Conservation (phyloP, 1,140 invertebrate genomes). For the Sarcophaga peregrina region DNA sequence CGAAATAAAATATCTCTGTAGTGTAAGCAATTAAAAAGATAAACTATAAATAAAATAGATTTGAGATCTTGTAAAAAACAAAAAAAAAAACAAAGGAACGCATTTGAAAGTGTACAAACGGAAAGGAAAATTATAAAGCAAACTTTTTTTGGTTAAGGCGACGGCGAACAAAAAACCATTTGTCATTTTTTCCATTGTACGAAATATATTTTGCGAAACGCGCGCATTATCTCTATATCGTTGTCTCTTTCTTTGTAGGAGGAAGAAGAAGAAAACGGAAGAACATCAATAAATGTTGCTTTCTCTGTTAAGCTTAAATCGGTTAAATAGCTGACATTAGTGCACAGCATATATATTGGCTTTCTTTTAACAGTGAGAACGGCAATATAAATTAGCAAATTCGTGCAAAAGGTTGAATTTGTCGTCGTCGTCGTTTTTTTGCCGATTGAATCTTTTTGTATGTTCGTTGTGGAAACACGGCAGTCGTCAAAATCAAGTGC, state of each 20-base stretch:
- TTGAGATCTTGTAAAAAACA: too few relatives aligned
- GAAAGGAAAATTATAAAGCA: too few relatives aligned
- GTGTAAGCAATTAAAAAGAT: too few relatives aligned
- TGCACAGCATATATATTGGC: neutral
- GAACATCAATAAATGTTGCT: neutral
- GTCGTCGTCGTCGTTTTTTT: conserved; percentile 24
- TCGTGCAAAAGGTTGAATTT: conserved; percentile 1
- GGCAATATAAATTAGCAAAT: neutral
- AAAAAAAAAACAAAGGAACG: too few relatives aligned
- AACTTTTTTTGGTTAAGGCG: too few relatives aligned
- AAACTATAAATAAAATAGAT: too few relatives aligned
- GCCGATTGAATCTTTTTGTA: conserved; percentile 30
- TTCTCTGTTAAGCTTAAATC: neutral
- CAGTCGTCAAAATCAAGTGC: conserved; percentile 41
- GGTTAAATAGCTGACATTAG: neutral
- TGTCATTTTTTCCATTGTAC: neutral
- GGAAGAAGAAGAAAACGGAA: conserved; percentile 14
- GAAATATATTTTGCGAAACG: conserved; percentile 11
- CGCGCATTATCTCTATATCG: neutral
- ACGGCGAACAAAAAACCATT: conserved; percentile 8
- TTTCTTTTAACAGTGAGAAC: neutral
- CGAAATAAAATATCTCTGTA: too few relatives aligned
- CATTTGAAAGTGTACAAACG: too few relatives aligned
- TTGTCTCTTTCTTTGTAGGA: neutral
- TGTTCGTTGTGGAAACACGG: conserved; percentile 32